Base-by-base conservation (phyloP, 2,888 invertebrate genomes). In the Tineola bisselliella region DNA sequence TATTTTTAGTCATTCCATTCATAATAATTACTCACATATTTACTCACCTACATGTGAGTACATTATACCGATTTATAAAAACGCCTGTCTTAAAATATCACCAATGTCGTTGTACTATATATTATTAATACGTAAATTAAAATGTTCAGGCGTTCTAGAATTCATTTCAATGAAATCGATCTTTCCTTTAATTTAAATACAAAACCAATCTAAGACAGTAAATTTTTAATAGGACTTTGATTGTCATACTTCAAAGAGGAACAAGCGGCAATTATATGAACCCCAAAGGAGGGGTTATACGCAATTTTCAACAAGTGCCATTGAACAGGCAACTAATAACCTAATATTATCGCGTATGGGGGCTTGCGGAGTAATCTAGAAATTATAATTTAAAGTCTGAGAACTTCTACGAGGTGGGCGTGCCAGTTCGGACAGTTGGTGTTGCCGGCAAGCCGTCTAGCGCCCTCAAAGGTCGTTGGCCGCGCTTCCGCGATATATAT, bases 391-490 rank as follows among this genome's bases (percentile, higher is more conserved):
- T 38, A 3, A 38, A 38, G 38, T 38, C 48, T 48, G 17, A 15
- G 48, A 48, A 48, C 17, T n/a, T 15, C 8, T 48, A 48, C 17
- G n/a, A 48, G 48, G 17, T 48, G 48, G 48, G 48, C 48, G 48
- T 48, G 48, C 15, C 17, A 38, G 38, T 17, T 17, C 48, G 48
- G 48, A 48, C 48, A 48, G 48, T 48, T 17, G 13, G 48, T 15
- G 48, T 48, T 48, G 48, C 48, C 48, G 48, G 17, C 48, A 48
- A 48, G 48, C 48, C 17, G 48, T 48, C 48, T 48, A 48, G 48
- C 48, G 13, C 17, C 13, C n/a, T 48, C 48, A 15, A 15, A 48
- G 48, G 48, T 48, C 48, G 17, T 17, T 17, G 48, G 17, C 48
- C 48, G 10, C 17, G 48, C 48, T 48, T 48, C 48, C 48, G 48